Base-by-base conservation (phyloP, 2,888 invertebrate genomes). In the Digitonthophagus gazella region DNA sequence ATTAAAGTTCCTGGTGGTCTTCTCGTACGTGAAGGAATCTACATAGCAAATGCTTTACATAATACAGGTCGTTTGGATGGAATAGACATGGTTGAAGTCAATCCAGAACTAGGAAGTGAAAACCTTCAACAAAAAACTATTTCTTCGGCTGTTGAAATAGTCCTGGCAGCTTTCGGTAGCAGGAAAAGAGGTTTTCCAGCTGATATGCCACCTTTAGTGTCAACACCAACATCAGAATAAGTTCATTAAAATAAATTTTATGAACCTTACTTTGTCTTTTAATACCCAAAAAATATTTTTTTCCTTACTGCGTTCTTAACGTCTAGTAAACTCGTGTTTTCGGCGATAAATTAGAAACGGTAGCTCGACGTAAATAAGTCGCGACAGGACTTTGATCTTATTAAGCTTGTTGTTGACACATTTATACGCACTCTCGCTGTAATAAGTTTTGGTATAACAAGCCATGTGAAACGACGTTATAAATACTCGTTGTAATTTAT, bases 61-160 rank as follows among this genome's bases (percentile, higher is more conserved):
- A 84, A 87, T 73, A 93, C 93, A 2, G 89, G 91, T 16, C 88
- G 92, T 63, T 84, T 97, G 22, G 87, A 89, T 58, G 94, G 92
- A 15, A 83, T 97, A 71, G 97, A 97, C 83, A 82, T 97, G 64
- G 96, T 96, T 0, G 97, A 97, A 84, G 91, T 97, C 3, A 97
- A 97, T 86, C 96, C 97, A 0, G 84, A 86, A 5, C 84, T 97
- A 57, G 96, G 96, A 58, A 85, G 84, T 72, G 84, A 87, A 65
- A 80, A 79, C 0, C 92, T 94, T 76, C 88, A 91, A 0, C 83
- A 86, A 66, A 84, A 83, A 71, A 97, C 97, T 0, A 83, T 95
- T 0, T 87, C 89, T 55, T 91, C 93, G 0, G 93, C 93, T 0
- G 84, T 91, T 69, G 87, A 91, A 74, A 83, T 97, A n/a, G 85